Evolutionary conservation across 2,113 vertebrate genomes (phyloP).

Genomic region (Canis aureus): DNA sequence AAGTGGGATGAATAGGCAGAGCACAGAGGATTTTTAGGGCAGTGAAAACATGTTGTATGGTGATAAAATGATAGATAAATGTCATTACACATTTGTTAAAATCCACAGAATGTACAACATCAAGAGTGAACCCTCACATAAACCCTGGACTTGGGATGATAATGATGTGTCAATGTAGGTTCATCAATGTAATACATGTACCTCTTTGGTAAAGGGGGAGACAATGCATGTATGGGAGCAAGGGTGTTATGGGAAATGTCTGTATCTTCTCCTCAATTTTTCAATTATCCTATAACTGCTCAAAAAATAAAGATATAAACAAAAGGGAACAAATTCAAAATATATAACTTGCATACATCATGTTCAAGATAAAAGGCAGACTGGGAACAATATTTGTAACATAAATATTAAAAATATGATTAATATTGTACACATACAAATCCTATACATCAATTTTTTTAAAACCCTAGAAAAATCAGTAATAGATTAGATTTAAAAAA

Average conservation of each 20-base stretch:
- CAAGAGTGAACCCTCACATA: background rate
- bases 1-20: background rate
- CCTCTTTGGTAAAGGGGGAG: background rate
- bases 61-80: background rate
- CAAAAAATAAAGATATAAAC: background rate
- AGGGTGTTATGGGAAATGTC: background rate
- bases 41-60: background rate
- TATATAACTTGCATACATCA: background rate
- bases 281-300: background rate
- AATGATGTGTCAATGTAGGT: background rate
- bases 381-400: background rate
- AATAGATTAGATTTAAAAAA: conserved; percentile 18
- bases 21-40: background rate
- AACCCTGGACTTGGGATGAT: background rate
- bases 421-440: conserved; percentile 19
- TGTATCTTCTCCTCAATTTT: background rate
- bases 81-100: background rate
- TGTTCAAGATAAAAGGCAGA: conserved; percentile 26
- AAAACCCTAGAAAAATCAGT: background rate
- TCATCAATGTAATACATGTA: background rate
- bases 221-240: background rate
- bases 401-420: background rate
- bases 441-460: background rate
- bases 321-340: background rate
- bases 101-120: background rate